Evolutionary conservation across 2,888 invertebrate genomes (phyloP).

Genomic region (Gymnoscelis rufifasciata): DNA sequence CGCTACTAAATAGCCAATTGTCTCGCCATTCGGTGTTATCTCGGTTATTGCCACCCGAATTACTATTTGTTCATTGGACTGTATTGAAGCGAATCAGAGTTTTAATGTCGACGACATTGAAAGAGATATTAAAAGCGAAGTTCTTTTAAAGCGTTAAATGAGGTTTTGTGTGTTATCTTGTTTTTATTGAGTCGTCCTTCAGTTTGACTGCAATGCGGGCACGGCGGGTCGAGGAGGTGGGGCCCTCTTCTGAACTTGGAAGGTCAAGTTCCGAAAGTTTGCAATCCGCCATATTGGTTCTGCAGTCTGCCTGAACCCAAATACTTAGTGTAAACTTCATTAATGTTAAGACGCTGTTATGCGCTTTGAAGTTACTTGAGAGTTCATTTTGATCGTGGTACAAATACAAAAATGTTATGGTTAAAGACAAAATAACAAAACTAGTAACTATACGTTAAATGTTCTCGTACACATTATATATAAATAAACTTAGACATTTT

Average conservation of each 20-base stretch:
- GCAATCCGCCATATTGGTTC: conserved; percentile 50
- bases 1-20: conserved; percentile 46
- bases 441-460: no score
- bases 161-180: conserved; percentile 31
- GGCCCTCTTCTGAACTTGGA: conserved; percentile 60
- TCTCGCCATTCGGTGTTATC: conserved; percentile 36
- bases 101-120: conserved; percentile 36
- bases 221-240: conserved; percentile 38
- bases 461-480: no score
- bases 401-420: no score
- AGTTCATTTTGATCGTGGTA: no score
- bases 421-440: no score
- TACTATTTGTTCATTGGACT: conserved; percentile 36
- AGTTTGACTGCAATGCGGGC: conserved; percentile 73
- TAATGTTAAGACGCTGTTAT: conserved; percentile 8
- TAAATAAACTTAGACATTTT: no score
- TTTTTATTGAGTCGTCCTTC: conserved; percentile 56
- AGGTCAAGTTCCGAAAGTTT: conserved; percentile 68
- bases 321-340: conserved; percentile 41
- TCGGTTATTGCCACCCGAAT: conserved; percentile 36
- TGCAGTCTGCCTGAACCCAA: conserved; percentile 43
- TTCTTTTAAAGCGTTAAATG: conserved; percentile 25
- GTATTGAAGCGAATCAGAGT: conserved; percentile 28
- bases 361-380: conserved; percentile 7
- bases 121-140: conserved; percentile 29